These are phyloP conservation scores for Norana najaformis DNA, from an alignment of 2,888 invertebrate genomes.

Conservation along the genomic window DNA sequence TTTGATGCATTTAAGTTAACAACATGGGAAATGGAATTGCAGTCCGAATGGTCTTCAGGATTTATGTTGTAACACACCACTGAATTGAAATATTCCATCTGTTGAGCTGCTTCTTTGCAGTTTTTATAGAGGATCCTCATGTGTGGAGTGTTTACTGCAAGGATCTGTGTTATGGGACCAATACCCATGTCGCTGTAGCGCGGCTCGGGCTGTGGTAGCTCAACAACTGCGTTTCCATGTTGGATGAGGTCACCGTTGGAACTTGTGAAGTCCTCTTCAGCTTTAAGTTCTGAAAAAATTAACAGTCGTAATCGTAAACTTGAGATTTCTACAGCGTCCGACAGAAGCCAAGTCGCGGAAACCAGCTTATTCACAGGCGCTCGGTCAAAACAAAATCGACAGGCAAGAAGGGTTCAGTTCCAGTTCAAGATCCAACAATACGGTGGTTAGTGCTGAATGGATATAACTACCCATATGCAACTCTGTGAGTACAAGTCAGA, in stretches of 20 bases:
- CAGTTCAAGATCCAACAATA: too few species aligned
- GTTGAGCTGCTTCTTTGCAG: neutral
- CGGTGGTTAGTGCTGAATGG: neutral
- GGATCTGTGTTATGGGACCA: constrained; percentile 28
- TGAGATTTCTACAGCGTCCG: too few species aligned
- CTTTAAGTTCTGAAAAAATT: neutral
- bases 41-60: neutral
- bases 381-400: too few species aligned
- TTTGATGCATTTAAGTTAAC: neutral
- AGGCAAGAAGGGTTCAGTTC: too few species aligned
- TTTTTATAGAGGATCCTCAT: constrained; percentile 28
- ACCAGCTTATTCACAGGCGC: too few species aligned
- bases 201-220: neutral
- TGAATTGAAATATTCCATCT: neutral
- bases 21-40: neutral
- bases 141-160: constrained; percentile 29
- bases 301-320: too few species aligned
- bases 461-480: too few species aligned
- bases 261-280: neutral
- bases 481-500: too few species aligned
- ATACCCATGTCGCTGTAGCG: constrained; percentile 27
- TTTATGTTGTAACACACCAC: neutral
- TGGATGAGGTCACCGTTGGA: neutral
- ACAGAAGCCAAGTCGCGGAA: too few species aligned
- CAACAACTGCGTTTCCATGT: neutral